Conservation (phyloP, 2,888 invertebrate genomes). For the Agonopterix subpropinquella region DNA sequence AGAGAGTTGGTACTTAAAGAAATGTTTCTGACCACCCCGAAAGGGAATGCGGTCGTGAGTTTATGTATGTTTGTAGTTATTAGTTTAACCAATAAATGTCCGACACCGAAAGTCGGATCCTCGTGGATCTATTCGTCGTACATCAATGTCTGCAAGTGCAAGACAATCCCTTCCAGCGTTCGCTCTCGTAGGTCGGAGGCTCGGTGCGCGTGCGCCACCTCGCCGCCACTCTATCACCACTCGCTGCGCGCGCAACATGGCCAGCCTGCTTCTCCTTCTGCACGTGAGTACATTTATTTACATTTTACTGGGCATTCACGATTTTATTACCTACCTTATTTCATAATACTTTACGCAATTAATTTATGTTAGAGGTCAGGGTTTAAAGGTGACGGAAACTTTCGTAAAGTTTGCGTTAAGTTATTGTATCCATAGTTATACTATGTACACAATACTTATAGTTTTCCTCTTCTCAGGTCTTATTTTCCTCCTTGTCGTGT, state of each 20-base stretch:
- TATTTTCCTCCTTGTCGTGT: too few species aligned
- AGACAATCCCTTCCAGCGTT: constrained; percentile 32
- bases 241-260: constrained; percentile 59
- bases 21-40: too few species aligned
- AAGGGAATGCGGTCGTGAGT: too few species aligned
- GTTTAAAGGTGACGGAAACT: constrained; percentile 1
- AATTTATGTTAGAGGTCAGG: constrained; percentile 2
- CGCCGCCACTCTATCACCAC: constrained; percentile 51
- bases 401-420: too few species aligned
- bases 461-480: too few species aligned
- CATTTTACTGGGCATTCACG: neutral
- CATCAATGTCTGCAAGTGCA: neutral
- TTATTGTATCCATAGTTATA: too few species aligned
- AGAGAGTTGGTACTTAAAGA: too few species aligned
- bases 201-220: constrained; percentile 46
- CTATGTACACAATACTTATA: neutral
- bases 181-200: constrained; percentile 12
- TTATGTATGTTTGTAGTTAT: too few species aligned
- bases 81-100: too few species aligned
- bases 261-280: constrained; percentile 41
- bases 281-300: constrained; percentile 38
- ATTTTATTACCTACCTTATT: neutral
- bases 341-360: constrained; percentile 4
- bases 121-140: neutral
- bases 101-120: too few species aligned